Percentiles rank a stretch among this genome's conserved stretches.
Evolutionary conservation across 2,888 invertebrate genomes (phyloP).

Genomic region (Eristalis intricaria): DNA sequence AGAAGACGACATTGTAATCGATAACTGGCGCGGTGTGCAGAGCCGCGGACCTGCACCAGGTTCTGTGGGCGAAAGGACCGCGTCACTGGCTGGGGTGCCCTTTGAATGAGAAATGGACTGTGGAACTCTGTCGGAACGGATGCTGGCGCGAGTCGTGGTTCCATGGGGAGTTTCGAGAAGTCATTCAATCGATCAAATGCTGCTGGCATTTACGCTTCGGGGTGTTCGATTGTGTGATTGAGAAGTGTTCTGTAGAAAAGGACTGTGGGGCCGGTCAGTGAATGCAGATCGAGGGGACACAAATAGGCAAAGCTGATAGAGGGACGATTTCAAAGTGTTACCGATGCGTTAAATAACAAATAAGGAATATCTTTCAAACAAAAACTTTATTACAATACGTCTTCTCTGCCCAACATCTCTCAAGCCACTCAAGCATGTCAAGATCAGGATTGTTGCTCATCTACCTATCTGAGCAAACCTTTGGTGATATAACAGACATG

Average conservation of each 20-base stretch:
- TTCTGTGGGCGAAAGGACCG: slow-evolving; percentile 37
- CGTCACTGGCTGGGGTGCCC: slow-evolving; percentile 13
- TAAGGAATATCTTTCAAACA: no score
- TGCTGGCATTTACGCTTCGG: slow-evolving; percentile 43
- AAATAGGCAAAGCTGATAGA: no score
- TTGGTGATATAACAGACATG: no score
- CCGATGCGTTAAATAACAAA: no score
- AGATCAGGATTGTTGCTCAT: no score
- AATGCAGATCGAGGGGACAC: background rate
- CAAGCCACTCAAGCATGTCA: no score
- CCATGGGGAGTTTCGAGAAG: slow-evolving; percentile 41
- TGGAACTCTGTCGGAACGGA: background rate
- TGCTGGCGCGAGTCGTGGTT: background rate
- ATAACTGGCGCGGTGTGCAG: slow-evolving; percentile 45
- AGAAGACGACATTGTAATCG: slow-evolving; percentile 52
- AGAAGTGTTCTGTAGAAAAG: slow-evolving; percentile 21
- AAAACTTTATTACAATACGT: no score
- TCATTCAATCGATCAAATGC: slow-evolving; percentile 68
- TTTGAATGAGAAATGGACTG: slow-evolving; percentile 34
- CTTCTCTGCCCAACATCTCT: no score
- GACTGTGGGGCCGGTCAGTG: slow-evolving; percentile 8
- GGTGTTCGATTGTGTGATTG: slow-evolving; percentile 59
- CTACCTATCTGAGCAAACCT: no score
- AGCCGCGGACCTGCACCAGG: slow-evolving; percentile 2
- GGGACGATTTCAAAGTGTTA: no score